Evolutionary conservation across 2,797 vertebrate genomes (phyloP).

Genomic region (Cichlasoma orientale): DNA sequence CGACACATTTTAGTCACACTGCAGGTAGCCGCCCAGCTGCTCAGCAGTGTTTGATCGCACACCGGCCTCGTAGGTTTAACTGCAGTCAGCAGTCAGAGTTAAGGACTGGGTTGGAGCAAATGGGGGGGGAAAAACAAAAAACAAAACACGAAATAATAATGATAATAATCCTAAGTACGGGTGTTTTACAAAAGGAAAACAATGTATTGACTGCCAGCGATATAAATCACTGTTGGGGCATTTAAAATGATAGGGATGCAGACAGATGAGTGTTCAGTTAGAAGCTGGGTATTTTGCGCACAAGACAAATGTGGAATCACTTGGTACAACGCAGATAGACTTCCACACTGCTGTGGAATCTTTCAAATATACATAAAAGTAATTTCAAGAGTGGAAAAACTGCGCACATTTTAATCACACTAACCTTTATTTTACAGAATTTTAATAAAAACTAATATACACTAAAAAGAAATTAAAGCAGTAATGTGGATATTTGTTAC

Average conservation of each 20-base stretch:
- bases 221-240: background rate
- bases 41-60: background rate
- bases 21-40: slow-evolving; percentile 13
- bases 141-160: background rate
- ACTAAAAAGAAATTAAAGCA: background rate
- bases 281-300: background rate
- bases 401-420: background rate
- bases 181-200: background rate
- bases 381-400: background rate
- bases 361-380: too few species aligned
- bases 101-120: background rate
- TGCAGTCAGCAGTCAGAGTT: slow-evolving; percentile 2
- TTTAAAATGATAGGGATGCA: background rate
- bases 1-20: slow-evolving; percentile 65
- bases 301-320: background rate
- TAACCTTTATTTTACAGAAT: background rate
- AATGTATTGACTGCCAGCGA: background rate
- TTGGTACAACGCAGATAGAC: background rate
- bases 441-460: background rate
- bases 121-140: fast-evolving
- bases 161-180: background rate
- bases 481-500: background rate
- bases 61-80: background rate
- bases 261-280: background rate
- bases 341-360: background rate